These are phyloP conservation scores for Tachuris rubrigastra DNA, from an alignment of 2,113 vertebrate species.

Conservation along the genomic window DNA sequence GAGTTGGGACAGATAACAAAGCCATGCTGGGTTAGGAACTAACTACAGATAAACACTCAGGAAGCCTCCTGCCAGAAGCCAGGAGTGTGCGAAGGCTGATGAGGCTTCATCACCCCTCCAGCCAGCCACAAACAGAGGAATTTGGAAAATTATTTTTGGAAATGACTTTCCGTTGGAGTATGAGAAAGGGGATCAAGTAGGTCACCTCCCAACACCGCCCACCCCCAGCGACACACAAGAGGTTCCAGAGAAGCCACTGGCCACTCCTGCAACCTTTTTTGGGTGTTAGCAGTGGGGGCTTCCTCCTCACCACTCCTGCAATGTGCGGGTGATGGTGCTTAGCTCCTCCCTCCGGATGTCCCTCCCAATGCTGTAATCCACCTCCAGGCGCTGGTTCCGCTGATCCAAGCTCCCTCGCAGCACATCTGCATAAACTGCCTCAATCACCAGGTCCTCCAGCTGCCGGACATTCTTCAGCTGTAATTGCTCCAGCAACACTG, in stretches of 20 bases:
- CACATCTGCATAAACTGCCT: slow-evolving; percentile 79
- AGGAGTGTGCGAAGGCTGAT: not conserved
- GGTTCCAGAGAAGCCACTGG: not conserved
- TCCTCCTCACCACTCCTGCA: slow-evolving; percentile 92
- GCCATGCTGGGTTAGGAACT: not conserved
- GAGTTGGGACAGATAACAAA: not conserved
- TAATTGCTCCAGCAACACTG: slow-evolving; percentile 76
- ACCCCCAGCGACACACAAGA: not conserved
- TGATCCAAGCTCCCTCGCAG: slow-evolving; percentile 80
- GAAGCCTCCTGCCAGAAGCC: not conserved
- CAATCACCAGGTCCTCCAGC: slow-evolving; percentile 80
- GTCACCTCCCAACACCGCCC: not conserved
- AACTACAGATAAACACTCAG: not conserved
- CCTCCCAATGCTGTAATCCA: slow-evolving; percentile 94
- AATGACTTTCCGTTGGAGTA: fast-evolving
- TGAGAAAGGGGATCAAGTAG: fast-evolving
- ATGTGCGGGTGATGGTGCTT: slow-evolving; percentile 90
- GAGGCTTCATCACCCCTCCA: fast-evolving
- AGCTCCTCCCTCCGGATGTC: slow-evolving; percentile 95
- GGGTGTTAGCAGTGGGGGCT: not conserved
- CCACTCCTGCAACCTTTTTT: not conserved
- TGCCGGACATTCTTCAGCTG: slow-evolving; percentile 78
- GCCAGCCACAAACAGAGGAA: not conserved
- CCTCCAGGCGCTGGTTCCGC: slow-evolving; percentile 81
- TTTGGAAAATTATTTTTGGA: not conserved